Percentiles rank a stretch among this genome's conserved stretches.
phyloP scores from a whole-genome alignment of 2,888 invertebrate genomes.

The Chouioia cunea region DNA sequence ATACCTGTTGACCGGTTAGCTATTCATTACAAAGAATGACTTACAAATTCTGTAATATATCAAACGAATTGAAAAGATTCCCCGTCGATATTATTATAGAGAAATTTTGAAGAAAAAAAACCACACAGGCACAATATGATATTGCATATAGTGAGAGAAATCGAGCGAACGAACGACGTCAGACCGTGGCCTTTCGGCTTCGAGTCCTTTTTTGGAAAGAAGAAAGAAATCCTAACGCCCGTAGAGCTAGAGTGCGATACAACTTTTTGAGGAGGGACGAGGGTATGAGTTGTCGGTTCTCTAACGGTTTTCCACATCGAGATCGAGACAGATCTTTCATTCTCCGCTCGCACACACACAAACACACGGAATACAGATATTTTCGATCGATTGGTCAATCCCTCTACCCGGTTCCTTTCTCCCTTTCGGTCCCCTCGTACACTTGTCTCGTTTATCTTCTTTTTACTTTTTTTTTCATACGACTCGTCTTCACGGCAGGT shows the following conservation, averaged over 20 bases:
- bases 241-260: constrained; percentile 14
- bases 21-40: too few relatives aligned
- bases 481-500: background rate
- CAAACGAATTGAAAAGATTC: too few relatives aligned
- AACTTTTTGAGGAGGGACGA: constrained; percentile 5
- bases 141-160: constrained; percentile 19
- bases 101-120: background rate
- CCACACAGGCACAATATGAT: background rate
- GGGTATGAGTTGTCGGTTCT: too few relatives aligned
- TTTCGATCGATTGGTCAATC: constrained; percentile 42
- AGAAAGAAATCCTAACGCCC: constrained; percentile 44
- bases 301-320: constrained; percentile 45
- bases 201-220: constrained; percentile 43
- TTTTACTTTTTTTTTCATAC: background rate
- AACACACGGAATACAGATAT: constrained; percentile 6
- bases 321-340: constrained; percentile 35
- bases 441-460: constrained; percentile 16
- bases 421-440: background rate
- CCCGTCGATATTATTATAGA: too few relatives aligned
- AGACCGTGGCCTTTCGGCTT: constrained; percentile 26
- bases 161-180: constrained; percentile 36
- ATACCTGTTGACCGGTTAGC: too few relatives aligned
- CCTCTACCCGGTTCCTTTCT: background rate
- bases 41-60: too few relatives aligned
- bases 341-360: background rate